These are phyloP conservation scores for Anoura caudifer DNA, from an alignment of 2,113 vertebrate genomes.

Conservation along the genomic window DNA sequence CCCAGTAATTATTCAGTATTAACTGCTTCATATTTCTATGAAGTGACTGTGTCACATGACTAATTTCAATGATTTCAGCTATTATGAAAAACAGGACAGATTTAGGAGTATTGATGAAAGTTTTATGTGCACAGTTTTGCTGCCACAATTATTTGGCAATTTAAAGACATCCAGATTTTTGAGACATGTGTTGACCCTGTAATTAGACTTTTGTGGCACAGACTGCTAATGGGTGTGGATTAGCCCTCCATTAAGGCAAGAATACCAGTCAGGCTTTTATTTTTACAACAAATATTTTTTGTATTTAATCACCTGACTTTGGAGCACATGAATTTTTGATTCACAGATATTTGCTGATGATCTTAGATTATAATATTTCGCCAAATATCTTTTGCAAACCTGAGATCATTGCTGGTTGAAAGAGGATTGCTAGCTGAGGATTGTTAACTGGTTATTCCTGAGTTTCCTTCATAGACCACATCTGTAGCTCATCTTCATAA, in stretches of 20 bases:
- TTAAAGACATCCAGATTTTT: background rate
- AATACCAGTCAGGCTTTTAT: background rate
- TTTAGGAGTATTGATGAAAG: background rate
- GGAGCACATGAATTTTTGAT: background rate
- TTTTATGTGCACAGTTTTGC: slow-evolving; percentile 16
- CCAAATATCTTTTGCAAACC: background rate
- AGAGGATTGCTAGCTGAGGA: background rate
- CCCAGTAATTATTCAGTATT: background rate
- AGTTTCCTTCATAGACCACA: background rate
- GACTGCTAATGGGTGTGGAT: background rate
- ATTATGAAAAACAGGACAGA: background rate
- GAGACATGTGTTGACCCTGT: background rate
- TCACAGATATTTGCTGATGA: background rate
- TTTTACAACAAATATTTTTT: background rate
- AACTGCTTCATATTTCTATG: background rate
- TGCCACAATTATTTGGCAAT: background rate
- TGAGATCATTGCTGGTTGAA: background rate
- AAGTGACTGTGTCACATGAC: background rate
- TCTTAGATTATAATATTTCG: background rate
- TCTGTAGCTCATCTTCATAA: background rate
- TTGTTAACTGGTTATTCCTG: background rate
- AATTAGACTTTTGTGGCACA: background rate
- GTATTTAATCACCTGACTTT: background rate
- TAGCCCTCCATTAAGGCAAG: background rate
- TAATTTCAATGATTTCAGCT: slow-evolving; percentile 4